phyloP scores from a whole-genome alignment of 2,113 vertebrate species.

The Spheniscus mendiculus region DNA sequence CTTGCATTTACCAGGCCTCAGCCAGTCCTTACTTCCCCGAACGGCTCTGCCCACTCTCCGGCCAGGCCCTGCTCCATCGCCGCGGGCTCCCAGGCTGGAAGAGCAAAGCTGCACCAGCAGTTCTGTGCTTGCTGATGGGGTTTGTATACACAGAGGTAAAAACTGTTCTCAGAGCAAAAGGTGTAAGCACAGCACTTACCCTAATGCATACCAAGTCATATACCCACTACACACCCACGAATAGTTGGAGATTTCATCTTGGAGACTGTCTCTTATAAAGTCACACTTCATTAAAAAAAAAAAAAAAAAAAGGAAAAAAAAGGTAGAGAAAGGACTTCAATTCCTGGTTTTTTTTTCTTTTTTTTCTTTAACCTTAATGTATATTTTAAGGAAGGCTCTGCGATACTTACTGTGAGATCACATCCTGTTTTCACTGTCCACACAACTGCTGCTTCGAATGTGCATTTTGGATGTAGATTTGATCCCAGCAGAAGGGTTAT shows the following conservation, averaged over 20 bases:
- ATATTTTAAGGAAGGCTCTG: neutral
- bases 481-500: neutral
- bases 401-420: neutral
- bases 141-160: neutral
- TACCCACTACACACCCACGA: neutral
- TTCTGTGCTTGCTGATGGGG: neutral
- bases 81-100: neutral
- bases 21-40: neutral
- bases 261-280: neutral
- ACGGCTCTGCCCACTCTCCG: neutral
- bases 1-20: neutral
- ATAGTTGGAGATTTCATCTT: neutral
- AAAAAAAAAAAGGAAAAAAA: too few relatives aligned
- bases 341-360: rapidly evolving
- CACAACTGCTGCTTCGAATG: neutral
- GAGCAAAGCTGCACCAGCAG: neutral
- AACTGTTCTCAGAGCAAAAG: neutral
- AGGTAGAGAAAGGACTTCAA: neutral
- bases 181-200: neutral
- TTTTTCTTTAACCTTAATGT: neutral
- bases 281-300: neutral
- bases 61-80: neutral
- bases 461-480: neutral
- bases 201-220: neutral
- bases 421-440: neutral